These are phyloP conservation scores for Brachynemurus nebulosus DNA, from an alignment of 2,888 invertebrate genomes.

Conservation along the genomic window DNA sequence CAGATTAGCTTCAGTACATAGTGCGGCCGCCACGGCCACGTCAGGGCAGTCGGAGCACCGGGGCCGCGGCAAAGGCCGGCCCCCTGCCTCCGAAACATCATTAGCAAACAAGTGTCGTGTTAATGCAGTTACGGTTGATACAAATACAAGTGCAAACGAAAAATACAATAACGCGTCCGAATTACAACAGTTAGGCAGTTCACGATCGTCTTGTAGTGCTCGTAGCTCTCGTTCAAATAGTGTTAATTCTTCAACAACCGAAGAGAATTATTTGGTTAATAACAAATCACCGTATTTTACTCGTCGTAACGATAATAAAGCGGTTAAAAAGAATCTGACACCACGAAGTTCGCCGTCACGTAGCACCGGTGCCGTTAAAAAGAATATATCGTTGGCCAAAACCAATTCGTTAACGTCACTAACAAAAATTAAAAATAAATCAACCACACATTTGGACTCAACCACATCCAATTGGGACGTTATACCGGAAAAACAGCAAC, in stretches of 20 bases:
- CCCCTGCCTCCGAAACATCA: constrained; percentile 8
- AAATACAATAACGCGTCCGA: not conserved
- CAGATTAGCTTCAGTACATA: too few species aligned
- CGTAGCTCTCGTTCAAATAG: constrained; percentile 5
- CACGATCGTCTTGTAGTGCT: not conserved
- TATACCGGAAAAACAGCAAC: constrained; percentile 6
- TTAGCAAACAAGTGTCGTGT: not conserved
- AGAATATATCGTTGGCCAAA: not conserved
- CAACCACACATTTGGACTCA: constrained; percentile 9
- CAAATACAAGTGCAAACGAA: not conserved
- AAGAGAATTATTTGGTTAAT: not conserved
- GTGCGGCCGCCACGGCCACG: constrained; percentile 10
- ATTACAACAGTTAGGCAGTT: too few species aligned
- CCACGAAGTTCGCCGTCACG: constrained; percentile 7
- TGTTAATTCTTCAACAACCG: constrained; percentile 1
- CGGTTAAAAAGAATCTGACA: constrained; percentile 4
- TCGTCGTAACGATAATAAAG: constrained; percentile 3
- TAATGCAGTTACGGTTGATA: not conserved
- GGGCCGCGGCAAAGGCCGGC: constrained; percentile 12
- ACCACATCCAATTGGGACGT: constrained; percentile 12
- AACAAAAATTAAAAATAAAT: constrained; percentile 3
- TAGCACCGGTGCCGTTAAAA: constrained; percentile 5
- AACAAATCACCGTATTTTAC: constrained; percentile 7
- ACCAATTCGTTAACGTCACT: constrained; percentile 3
- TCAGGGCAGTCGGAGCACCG: constrained; percentile 9